Percentiles rank a stretch among this genome's conserved stretches.
Conservation (phyloP, 1,140 invertebrate species). For the Penaeus indicus region DNA sequence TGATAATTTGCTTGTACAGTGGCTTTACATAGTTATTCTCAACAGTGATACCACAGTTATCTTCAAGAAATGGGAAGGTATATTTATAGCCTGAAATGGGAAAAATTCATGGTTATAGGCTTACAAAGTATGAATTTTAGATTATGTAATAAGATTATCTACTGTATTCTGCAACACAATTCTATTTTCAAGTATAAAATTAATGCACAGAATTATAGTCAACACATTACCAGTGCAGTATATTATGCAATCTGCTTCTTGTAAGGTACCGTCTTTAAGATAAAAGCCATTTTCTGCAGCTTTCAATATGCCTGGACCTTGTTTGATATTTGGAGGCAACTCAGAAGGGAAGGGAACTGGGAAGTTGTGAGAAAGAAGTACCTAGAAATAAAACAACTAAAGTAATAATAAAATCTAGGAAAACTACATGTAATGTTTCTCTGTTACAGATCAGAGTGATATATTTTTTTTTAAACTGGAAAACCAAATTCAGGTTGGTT, state of each 20-base stretch:
- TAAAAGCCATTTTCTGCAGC: conserved; percentile 45
- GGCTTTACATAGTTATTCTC: conserved; percentile 35
- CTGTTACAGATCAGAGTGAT: not conserved
- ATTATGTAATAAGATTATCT: not conserved
- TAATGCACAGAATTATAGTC: not conserved
- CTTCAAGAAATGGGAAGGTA: conserved; percentile 39
- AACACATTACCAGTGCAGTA: conserved; percentile 43
- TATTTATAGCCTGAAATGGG: conserved; percentile 50
- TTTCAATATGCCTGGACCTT: conserved; percentile 42
- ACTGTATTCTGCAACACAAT: not conserved
- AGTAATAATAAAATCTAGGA: not conserved
- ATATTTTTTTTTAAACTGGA: not conserved
- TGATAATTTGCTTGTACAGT: conserved; percentile 52
- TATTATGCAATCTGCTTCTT: conserved; percentile 19
- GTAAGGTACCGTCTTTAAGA: conserved; percentile 28
- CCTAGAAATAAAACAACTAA: conserved; percentile 21
- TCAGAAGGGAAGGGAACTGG: conserved; percentile 42
- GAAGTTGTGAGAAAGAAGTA: conserved; percentile 44
- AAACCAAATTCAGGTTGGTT: not conserved
- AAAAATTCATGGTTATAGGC: not conserved
- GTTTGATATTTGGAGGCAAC: conserved; percentile 44
- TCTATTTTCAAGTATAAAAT: not conserved
- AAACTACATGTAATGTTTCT: not conserved
- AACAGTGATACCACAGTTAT: conserved; percentile 36
- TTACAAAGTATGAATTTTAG: not conserved